These are phyloP conservation scores for Muraenolepis orangiensis DNA, from an alignment of 2,797 vertebrate species.

Conservation along the genomic window DNA sequence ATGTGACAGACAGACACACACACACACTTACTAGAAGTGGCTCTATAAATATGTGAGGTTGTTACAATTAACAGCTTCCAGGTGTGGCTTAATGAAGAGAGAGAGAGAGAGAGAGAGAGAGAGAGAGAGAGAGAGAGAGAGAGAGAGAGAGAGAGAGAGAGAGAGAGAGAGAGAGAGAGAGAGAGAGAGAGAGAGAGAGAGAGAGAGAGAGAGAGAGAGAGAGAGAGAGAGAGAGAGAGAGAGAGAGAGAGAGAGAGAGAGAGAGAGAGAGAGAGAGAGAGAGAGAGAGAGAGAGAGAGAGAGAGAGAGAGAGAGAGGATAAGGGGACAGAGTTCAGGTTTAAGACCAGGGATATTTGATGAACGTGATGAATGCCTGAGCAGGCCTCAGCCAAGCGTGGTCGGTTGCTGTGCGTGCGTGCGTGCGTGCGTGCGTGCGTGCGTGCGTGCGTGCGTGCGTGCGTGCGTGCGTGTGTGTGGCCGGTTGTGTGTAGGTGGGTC, in stretches of 20 bases:
- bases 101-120: conserved; percentile 12
- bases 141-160: background rate
- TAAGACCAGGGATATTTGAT: background rate
- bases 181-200: background rate
- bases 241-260: background rate
- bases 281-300: background rate
- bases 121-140: background rate
- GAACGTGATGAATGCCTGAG: background rate
- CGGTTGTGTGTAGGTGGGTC: background rate
- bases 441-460: too few species aligned
- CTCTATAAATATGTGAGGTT: conserved; percentile 53
- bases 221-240: background rate
- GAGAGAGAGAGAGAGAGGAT: background rate
- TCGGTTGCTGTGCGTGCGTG: background rate
- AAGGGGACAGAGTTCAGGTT: background rate
- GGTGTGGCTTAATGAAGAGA: conserved; percentile 59
- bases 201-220: background rate
- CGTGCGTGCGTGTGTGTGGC: background rate
- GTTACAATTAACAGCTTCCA: conserved; percentile 76
- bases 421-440: too few species aligned
- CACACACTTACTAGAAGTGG: conserved; percentile 36
- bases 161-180: too few species aligned
- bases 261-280: background rate
- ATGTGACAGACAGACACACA: conserved; percentile 21
- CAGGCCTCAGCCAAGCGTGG: background rate